Evolutionary conservation across 1,140 invertebrate species (phyloP), one percentile per base, ranked within the genome.

Genomic region (Bathynomus jamesi): DNA sequence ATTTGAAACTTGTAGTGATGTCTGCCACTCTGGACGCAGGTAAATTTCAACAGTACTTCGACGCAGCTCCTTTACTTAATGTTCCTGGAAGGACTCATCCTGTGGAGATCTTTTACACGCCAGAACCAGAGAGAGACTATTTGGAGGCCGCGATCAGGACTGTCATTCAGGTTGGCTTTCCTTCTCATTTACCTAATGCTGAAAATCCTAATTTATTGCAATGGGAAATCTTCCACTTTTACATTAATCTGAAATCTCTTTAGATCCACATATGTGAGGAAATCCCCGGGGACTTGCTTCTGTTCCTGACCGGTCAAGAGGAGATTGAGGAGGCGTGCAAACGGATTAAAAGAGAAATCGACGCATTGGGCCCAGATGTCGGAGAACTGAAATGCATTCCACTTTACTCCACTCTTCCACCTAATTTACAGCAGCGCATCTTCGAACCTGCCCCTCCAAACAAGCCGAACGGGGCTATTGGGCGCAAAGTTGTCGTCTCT

Each of bases 241-340:
- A n/a, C 11, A n/a, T 11, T 64, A 17, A 10, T 83, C 24, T 76
- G n/a, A n/a, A n/a, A 64, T 64, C 24, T 29, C 24, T 64, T 64
- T 29, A 74, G 79, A 99, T 99, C 71, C 98, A 99, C 81, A 93
- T 99, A 87, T 99, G 96, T 82, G 97, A 99, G 83, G 95, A 99
- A 80, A 89, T 90, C 13, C 87, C 87, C 13, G 97, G 98, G 21
- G 96, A 99, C 84, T 89, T 99, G 69, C 81, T 99, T 0, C 84
- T 99, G 4, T 99, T 99, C 82, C 85, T 99, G 3, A 99, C 98
- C n/a, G 90, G 90, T 60, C 89, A 91, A 82, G 89, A 91, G 94
- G 98, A 99, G 86, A 99, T 99, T 71, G 98, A 99, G 84, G 97
- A 99, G 82, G 97, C 98, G 0, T 99, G 98, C 81, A 99, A 99